Evolutionary conservation across 2,888 invertebrate genomes (phyloP), one percentile per base, ranked within the genome.

Genomic region (Cacoxenus indagator): DNA sequence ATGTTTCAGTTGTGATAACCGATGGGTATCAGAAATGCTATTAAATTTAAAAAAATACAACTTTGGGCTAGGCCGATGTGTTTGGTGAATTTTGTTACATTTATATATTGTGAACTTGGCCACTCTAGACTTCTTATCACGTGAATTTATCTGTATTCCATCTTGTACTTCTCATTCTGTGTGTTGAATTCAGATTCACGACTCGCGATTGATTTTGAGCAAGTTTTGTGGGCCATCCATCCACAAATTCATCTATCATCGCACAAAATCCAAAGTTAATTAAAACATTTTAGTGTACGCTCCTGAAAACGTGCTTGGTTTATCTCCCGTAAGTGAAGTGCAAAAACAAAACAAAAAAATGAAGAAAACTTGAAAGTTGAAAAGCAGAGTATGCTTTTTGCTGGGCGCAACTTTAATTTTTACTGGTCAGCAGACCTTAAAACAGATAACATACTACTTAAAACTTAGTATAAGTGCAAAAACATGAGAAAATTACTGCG

Each of bases 91-190:
- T 31, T 31, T 31, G 0, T 4, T 51, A 0, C 19, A 22, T 54
- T 22, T 24, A 0, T 43, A 17, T 48, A n/a, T 48, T 48, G 3
- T 17, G 14, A 54, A 9, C 48, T 4, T 19, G 22, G 48, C 8
- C 17, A 48, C 48, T 19, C 48, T 48, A 48, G 8, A 24, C 67
- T 29, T 37, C 65, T 90, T 89, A 89, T 91, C 91, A 91, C 91
- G 91, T 91, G 91, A 91, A 90, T 90, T 90, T 90, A 89, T 76
- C 66, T 70, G 24, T 64, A 66, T 73, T 74, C 64, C 64, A 89
- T 64, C 76, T 74, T 75, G 73, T 64, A 71, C 90, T 90, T 90
- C 89, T 84, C 87, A 85, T 87, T 89, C 89, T 89, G 31, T 59
- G 59, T 59, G 59, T 59, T 59, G 59, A 24, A 59, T 59, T 59